Percentiles rank a stretch among this genome's conserved stretches.
Conservation (phyloP, 2,888 invertebrate genomes). For the Heliconius aoede region DNA sequence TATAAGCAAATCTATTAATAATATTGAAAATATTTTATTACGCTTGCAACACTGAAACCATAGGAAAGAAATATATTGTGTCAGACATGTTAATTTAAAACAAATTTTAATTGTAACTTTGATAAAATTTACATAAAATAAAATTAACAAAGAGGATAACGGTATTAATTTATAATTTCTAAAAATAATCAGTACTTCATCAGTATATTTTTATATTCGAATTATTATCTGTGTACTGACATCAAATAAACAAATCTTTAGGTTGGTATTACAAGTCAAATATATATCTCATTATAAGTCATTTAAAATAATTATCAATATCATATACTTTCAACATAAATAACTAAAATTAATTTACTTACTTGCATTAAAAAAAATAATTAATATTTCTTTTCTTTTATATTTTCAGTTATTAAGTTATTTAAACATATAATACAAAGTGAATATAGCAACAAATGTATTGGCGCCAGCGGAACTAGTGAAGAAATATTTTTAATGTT, state of each 20-base stretch:
- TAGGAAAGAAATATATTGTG: neutral
- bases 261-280: slow-evolving; percentile 28
- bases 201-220: neutral
- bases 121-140: too few species aligned
- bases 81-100: neutral
- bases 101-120: neutral
- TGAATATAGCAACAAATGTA: slow-evolving; percentile 44
- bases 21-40: neutral
- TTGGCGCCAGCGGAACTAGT: slow-evolving; percentile 72
- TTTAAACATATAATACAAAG: slow-evolving; percentile 5
- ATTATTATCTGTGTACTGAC: slow-evolving; percentile 14
- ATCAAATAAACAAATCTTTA: neutral
- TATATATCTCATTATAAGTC: neutral
- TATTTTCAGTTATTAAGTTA: neutral
- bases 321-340: neutral
- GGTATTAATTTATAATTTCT: neutral
- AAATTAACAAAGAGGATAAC: neutral
- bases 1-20: too few species aligned
- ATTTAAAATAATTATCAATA: neutral
- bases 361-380: neutral
- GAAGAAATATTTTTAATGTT: slow-evolving; percentile 59
- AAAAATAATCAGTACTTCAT: neutral
- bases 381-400: neutral
- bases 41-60: slow-evolving; percentile 8
- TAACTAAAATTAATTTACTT: neutral